Evolutionary conservation across 2,113 vertebrate species (phyloP).

Genomic region (Hydrolagus affinis): DNA sequence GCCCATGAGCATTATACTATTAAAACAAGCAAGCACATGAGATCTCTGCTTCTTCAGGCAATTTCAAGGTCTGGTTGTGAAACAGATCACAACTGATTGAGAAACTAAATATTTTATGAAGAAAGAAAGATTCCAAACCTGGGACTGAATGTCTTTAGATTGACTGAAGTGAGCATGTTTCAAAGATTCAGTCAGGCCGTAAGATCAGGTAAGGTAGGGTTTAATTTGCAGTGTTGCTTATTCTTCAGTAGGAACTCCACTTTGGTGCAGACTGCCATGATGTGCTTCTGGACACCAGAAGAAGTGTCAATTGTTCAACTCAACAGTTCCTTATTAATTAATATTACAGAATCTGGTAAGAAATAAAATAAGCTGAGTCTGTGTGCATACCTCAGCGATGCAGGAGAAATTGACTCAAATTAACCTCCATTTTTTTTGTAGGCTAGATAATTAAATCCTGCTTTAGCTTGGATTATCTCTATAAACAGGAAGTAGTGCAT

Average conservation of each 20-base stretch:
- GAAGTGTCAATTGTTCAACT: too few relatives aligned
- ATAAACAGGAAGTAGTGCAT: not conserved
- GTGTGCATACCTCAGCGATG: too few relatives aligned
- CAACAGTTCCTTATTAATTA: too few relatives aligned
- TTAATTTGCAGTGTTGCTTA: too few relatives aligned
- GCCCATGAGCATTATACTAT: not conserved
- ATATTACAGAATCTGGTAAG: too few relatives aligned
- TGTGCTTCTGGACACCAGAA: too few relatives aligned
- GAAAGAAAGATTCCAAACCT: not conserved
- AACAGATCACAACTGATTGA: not conserved
- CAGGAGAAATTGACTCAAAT: not conserved
- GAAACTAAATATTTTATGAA: not conserved
- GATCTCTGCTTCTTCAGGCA: not conserved
- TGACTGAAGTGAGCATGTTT: too few relatives aligned
- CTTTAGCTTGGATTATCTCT: not conserved
- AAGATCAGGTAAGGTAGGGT: too few relatives aligned
- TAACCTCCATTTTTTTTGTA: not conserved
- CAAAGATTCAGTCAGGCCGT: too few relatives aligned
- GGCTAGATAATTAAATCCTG: not conserved
- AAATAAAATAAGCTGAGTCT: too few relatives aligned
- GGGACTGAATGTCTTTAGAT: not conserved
- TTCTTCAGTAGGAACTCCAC: too few relatives aligned
- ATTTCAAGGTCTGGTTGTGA: not conserved
- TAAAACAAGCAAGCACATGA: not conserved
- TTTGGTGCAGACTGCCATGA: too few relatives aligned